Conservation (phyloP, 1,140 invertebrate species). For the Telenomus remus region DNA sequence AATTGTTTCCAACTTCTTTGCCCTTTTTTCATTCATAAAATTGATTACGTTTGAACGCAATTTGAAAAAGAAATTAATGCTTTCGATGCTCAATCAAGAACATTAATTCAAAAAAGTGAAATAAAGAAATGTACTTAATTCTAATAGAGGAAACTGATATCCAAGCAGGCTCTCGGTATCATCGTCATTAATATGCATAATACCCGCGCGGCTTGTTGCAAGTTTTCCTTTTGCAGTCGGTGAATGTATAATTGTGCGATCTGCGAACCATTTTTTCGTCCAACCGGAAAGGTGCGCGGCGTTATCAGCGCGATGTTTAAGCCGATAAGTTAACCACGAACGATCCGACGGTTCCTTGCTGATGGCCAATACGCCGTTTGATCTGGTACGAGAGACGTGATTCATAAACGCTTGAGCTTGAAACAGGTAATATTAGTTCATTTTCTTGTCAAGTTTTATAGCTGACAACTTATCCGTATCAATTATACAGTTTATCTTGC, state of each 20-base stretch:
- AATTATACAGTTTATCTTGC: constrained; percentile 17
- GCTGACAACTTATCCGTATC: constrained; percentile 28
- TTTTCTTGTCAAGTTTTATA: constrained; percentile 32
- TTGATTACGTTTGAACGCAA: no score
- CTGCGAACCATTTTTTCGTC: constrained; percentile 30
- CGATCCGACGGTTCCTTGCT: no score
- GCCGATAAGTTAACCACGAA: constrained; percentile 30
- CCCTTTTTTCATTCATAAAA: no score
- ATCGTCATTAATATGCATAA: constrained; percentile 38
- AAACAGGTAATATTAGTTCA: constrained; percentile 48
- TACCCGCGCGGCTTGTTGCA: not conserved
- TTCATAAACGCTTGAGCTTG: constrained; percentile 29
- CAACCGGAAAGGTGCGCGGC: constrained; percentile 35
- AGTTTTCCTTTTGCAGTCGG: constrained; percentile 23
- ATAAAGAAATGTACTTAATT: no score
- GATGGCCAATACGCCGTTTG: no score
- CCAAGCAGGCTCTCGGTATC: constrained; percentile 16
- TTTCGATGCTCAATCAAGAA: no score
- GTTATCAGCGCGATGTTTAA: constrained; percentile 4
- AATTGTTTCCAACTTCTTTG: no score
- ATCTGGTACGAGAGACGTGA: constrained; percentile 27
- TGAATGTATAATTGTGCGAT: constrained; percentile 39
- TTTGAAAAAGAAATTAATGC: no score
- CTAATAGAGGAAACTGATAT: no score
- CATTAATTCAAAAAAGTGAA: no score